Evolutionary conservation across 2,113 vertebrate genomes (phyloP).

Genomic region (Dipodomys stephensi): DNA sequence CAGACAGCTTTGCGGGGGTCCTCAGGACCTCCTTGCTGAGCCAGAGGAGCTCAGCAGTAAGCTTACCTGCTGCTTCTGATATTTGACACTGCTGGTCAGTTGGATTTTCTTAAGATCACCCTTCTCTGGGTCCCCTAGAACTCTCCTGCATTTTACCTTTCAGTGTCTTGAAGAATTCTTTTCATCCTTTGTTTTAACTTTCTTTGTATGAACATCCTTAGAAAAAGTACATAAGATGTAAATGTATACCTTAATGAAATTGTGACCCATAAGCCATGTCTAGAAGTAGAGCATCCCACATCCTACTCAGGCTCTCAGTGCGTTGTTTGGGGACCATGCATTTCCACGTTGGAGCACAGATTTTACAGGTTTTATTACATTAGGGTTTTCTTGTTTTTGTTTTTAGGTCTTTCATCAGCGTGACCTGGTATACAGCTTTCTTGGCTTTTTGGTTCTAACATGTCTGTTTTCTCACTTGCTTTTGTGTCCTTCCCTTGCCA

Average conservation of each 20-base stretch:
- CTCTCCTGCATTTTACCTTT: background rate
- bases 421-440: background rate
- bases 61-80: background rate
- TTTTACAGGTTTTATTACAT: background rate
- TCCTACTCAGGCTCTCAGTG: background rate
- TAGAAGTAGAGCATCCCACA: background rate
- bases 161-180: background rate
- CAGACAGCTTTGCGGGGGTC: background rate
- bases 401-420: background rate
- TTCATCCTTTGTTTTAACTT: background rate
- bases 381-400: background rate
- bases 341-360: fast-evolving
- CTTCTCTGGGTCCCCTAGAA: background rate
- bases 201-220: background rate
- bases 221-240: background rate
- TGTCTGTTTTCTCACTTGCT: background rate
- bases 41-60: background rate
- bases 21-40: background rate
- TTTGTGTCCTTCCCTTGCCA: too few species aligned
- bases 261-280: too few species aligned
- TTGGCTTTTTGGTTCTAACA: too few species aligned
- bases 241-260: fast-evolving
- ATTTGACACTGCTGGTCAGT: background rate
- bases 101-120: background rate
- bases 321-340: too few species aligned